Evolutionary conservation across 2,888 invertebrate genomes (phyloP), one percentile per base, ranked within the genome.

Genomic region (Crossocerus cetratus): DNA sequence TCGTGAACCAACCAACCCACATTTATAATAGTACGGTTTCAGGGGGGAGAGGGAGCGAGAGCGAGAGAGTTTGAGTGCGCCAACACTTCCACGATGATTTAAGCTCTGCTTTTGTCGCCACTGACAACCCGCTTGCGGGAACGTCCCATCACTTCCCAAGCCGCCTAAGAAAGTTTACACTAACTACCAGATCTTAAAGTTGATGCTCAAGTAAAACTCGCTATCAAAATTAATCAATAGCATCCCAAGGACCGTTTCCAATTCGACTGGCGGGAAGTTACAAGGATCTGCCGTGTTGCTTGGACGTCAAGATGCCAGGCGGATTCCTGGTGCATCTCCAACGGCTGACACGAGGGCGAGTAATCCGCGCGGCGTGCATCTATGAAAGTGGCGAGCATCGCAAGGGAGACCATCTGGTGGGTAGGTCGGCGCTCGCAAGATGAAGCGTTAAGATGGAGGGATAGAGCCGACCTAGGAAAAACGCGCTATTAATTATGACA

Each of bases 401-500:
- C 76, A 78, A 78, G 71, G 82, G 80, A 82, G 82, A 81, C 81
- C 81, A 83, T 81, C 78, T 79, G 82, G 83, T 82, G 83, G 81
- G 83, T 82, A 82, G 84, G 76, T 80, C 74, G 74, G 72, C 58
- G 68, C 64, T 66, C 71, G 72, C 78, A 84, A 85, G 86, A 86
- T 84, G 84, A 83, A 86, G 85, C 83, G 82, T 84, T 80, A 78
- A 84, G 84, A 85, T 82, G 77, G 80, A 76, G 49, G 49, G 49
- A 49, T 49, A 49, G 49, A 49, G n/a, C 5, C 49, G 49, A 16
- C 81, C 82, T 77, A 72, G 77, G 80, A 77, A 16, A 84, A 86
- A 86, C 84, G 83, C 76, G 82, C 86, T 85, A 86, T 86, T 87
- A 87, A 87, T 87, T 86, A 85, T 86, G 87, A 86, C 87, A 86